Base-by-base conservation (phyloP, 1,140 invertebrate species). In the Eurosta solidaginis region DNA sequence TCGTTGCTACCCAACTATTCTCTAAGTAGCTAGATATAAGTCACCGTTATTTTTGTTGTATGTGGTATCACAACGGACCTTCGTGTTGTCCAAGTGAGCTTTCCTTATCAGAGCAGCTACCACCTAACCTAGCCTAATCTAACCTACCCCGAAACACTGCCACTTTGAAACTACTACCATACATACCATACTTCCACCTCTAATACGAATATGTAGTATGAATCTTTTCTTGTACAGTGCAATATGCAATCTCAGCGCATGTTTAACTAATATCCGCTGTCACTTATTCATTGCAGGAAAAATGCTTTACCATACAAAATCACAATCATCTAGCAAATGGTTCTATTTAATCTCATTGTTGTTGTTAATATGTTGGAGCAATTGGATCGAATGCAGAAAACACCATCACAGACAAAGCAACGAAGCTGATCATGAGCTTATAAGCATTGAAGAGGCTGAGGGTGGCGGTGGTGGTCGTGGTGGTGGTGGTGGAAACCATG, bases 301-400 rank as follows among this genome's bases (percentile, higher is more conserved):
- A 76, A 85, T 85, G 84, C 79, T 81, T 81, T 79, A 77, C 47
- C 79, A 80, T 81, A 82, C 83, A 29, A 81, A 47, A 22, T 29
- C 80, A 74, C n/a, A n/a, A n/a, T 85, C 82, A 80, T 77, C 83
- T 77, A 81, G 81, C 78, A 85, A 84, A 77, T 85, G 84, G 84
- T 82, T 85, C 81, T 85, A 85, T 85, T 36, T 85, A 81, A 84
- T 83, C 80, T 79, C 83, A 78, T 81, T 85, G 80, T 77, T 85
- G 77, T 84, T 85, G 78, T 80, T 79, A 33, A 47, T 85, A 36
- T 85, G 84, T 78, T 81, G 85, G 40, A 81, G 76, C 59, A 82
- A 80, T 44, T 75, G 82, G 42, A 36, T 40, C 63, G 84, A 85
- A 80, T 84, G 84, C 79, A 82, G 82, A n/a, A 83, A 85, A 78